These are phyloP conservation scores for Drosophila koepferae DNA, from an alignment of 2,888 invertebrate species.

Conservation along the genomic window DNA sequence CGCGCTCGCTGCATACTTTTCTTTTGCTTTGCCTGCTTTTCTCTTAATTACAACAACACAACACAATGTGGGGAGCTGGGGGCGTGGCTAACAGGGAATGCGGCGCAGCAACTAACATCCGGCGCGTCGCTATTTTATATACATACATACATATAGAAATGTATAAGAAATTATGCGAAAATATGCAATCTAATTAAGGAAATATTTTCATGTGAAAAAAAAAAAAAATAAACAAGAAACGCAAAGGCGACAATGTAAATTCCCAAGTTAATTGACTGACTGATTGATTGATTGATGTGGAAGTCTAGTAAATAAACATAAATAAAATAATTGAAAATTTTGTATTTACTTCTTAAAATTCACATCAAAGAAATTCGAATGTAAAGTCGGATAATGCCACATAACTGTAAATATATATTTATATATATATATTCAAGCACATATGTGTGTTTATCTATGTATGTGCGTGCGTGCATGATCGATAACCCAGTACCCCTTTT, in stretches of 20 bases:
- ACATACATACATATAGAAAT: constrained; percentile 36
- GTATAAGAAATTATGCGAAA: constrained; percentile 73
- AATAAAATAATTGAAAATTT: background rate
- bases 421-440: background rate
- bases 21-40: constrained; percentile 44
- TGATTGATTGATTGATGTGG: constrained; percentile 1
- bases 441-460: constrained; percentile 1
- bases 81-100: constrained; percentile 12
- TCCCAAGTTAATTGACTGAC: constrained; percentile 1
- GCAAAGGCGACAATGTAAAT: background rate
- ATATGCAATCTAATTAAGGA: constrained; percentile 63
- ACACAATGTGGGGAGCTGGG: constrained; percentile 14
- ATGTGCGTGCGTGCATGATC: constrained; percentile 23
- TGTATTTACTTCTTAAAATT: background rate
- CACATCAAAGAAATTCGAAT: background rate
- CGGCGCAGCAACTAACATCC: constrained; percentile 65
- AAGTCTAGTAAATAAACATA: background rate
- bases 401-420: background rate
- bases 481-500: constrained; percentile 15
- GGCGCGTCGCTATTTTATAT: constrained; percentile 48
- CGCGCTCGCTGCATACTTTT: constrained; percentile 29
- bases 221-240: no score
- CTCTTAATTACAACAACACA: constrained; percentile 54
- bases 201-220: constrained; percentile 16
- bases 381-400: background rate